These are phyloP conservation scores for Drosophila hydei DNA, from an alignment of 1,140 invertebrate genomes.

Conservation along the genomic window DNA sequence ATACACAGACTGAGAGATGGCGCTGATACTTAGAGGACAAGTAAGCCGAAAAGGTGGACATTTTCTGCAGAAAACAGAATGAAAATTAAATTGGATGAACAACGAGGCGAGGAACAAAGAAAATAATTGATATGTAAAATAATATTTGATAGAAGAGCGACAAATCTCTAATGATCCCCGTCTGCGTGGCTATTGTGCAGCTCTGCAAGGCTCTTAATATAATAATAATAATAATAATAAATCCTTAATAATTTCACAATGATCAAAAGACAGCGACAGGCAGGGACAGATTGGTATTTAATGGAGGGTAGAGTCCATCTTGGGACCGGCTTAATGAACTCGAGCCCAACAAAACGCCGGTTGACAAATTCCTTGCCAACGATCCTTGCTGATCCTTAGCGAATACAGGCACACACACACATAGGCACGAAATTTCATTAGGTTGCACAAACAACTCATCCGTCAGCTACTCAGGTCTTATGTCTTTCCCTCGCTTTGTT, in stretches of 20 bases:
- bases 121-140: conserved; percentile 83
- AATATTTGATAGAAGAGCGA: conserved; percentile 58
- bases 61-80: conserved; percentile 24
- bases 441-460: conserved; percentile 75
- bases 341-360: conserved; percentile 54
- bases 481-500: conserved; percentile 50
- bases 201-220: conserved; percentile 78
- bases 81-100: conserved; percentile 10
- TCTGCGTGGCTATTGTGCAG: conserved; percentile 19
- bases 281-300: conserved; percentile 72
- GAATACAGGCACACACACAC: conserved; percentile 13
- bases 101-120: conserved; percentile 10
- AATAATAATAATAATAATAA: conserved; percentile 84
- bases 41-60: conserved; percentile 34
- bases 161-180: conserved; percentile 68
- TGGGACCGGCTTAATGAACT: conserved; percentile 68
- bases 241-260: conserved; percentile 80
- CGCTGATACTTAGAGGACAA: not conserved
- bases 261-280: conserved; percentile 76
- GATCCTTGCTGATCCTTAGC: conserved; percentile 69
- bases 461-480: conserved; percentile 29
- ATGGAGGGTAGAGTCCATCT: conserved; percentile 50
- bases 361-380: conserved; percentile 66
- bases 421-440: conserved; percentile 63
- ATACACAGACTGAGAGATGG: conserved; percentile 8